Percentiles rank a stretch among this genome's conserved stretches.
phyloP scores from a whole-genome alignment of 2,113 vertebrate species.

The Centropus bengalensis region DNA sequence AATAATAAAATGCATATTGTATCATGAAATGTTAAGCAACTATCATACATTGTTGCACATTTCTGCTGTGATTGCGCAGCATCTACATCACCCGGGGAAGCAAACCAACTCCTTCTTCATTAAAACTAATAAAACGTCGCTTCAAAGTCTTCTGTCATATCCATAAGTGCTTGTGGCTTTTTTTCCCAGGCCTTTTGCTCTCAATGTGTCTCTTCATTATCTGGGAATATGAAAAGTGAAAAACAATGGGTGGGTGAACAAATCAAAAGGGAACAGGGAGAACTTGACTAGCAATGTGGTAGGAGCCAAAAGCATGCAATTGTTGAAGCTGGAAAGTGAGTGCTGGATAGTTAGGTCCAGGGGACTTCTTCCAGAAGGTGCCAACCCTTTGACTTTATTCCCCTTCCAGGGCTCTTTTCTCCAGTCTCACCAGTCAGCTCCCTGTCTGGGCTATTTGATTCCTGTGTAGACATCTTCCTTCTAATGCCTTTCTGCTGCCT shows the following conservation, averaged over 20 bases:
- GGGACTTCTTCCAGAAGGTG: neutral
- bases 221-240: neutral
- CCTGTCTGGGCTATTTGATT: rapidly evolving
- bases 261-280: neutral
- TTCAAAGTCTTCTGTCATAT: neutral
- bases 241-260: rapidly evolving
- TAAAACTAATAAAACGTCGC: neutral
- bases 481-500: neutral
- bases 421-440: neutral
- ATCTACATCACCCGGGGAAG: neutral
- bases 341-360: neutral
- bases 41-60: neutral
- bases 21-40: neutral
- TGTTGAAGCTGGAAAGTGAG: neutral
- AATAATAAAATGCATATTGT: neutral
- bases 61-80: neutral
- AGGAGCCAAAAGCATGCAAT: neutral
- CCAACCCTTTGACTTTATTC: neutral
- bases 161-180: rapidly evolving
- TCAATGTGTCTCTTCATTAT: neutral
- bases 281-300: neutral
- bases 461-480: rapidly evolving
- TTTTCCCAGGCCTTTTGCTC: neutral
- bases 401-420: neutral
- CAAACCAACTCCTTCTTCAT: neutral